Evolutionary conservation across 1,140 invertebrate genomes (phyloP).

Genomic region (Pantala flavescens): DNA sequence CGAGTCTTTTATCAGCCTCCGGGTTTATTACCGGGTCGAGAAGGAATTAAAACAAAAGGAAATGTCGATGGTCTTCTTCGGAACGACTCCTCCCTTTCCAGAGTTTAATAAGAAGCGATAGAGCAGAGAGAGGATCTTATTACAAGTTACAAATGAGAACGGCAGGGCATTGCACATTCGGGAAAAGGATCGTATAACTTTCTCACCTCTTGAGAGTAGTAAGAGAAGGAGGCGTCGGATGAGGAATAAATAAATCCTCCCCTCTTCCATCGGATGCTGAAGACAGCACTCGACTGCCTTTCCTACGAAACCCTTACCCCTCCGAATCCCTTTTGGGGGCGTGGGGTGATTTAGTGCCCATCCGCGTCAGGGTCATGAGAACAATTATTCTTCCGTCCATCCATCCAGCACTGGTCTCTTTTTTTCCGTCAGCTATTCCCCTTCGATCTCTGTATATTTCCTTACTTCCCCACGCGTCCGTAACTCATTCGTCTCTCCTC

Average conservation of each 20-base stretch:
- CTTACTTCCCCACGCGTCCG: neutral
- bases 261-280: no score
- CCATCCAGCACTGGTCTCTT: neutral
- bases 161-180: neutral
- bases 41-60: no score
- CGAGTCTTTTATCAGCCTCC: no score
- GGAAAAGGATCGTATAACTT: slow-evolving; percentile 2
- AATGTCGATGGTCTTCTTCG: no score
- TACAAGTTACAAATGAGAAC: slow-evolving; percentile 10
- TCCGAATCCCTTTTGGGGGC: neutral
- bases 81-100: no score
- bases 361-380: neutral
- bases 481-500: neutral
- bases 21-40: no score
- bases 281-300: neutral
- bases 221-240: neutral
- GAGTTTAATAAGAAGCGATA: neutral
- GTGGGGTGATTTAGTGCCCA: neutral
- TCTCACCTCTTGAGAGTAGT: neutral
- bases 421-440: neutral
- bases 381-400: slow-evolving; percentile 7
- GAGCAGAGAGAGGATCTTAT: neutral
- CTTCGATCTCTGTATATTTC: neutral
- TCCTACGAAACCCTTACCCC: neutral
- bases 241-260: neutral